These are phyloP conservation scores for Coelopa pilipes DNA, from an alignment of 2,888 invertebrate genomes.

Conservation along the genomic window DNA sequence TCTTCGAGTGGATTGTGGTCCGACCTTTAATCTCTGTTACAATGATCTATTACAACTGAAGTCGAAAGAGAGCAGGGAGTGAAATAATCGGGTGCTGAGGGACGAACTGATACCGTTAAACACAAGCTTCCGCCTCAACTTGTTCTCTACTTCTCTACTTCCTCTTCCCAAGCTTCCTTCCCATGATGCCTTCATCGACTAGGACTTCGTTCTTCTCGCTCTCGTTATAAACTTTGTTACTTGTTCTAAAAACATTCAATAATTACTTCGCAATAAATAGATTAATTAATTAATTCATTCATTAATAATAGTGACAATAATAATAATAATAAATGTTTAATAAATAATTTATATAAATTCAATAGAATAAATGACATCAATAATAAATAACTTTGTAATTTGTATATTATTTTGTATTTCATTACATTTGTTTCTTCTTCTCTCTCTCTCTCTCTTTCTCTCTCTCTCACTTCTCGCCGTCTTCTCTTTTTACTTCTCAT, in stretches of 20 bases:
- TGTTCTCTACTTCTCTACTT: too few species aligned
- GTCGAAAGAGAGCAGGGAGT: too few species aligned
- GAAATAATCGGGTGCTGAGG: too few species aligned
- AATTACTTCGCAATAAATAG: conserved; percentile 46
- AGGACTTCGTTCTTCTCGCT: not conserved
- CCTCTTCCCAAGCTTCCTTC: too few species aligned
- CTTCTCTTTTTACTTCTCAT: conserved; percentile 12
- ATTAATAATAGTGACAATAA: too few species aligned
- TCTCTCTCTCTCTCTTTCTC: conserved; percentile 32
- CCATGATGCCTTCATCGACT: too few species aligned
- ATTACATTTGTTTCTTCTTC: conserved; percentile 11
- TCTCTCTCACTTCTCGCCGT: conserved; percentile 32
- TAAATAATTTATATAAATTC: conserved; percentile 30
- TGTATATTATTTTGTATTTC: conserved; percentile 14
- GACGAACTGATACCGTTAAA: too few species aligned
- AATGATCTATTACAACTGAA: not conserved
- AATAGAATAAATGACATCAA: conserved; percentile 31
- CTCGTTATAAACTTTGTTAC: conserved; percentile 27
- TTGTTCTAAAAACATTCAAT: conserved; percentile 43
- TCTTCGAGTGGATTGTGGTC: conserved; percentile 30
- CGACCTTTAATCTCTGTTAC: conserved; percentile 36
- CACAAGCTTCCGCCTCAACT: too few species aligned
- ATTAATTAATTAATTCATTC: conserved; percentile 45
- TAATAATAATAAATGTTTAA: conserved; percentile 24
- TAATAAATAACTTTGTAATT: conserved; percentile 27